Conservation (phyloP, 2,888 invertebrate genomes). For the Agapetus fuscipes region DNA sequence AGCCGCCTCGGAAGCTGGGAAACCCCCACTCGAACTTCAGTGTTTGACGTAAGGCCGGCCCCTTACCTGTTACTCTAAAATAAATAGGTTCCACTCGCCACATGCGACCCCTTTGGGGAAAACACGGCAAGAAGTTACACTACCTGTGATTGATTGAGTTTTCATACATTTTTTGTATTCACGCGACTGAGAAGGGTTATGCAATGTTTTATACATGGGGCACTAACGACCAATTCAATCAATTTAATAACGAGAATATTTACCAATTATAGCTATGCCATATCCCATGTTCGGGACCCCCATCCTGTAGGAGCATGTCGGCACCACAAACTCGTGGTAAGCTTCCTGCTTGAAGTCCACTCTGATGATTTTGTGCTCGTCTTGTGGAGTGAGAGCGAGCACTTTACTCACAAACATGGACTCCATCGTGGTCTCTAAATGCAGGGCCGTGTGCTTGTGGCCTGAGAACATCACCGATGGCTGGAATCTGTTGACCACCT, state of each 20-base stretch:
- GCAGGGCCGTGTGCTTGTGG: conserved; percentile 44
- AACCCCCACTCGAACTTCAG: too few relatives aligned
- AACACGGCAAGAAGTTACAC: too few relatives aligned
- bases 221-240: background rate
- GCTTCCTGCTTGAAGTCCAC: conserved; percentile 26
- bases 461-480: conserved; percentile 64
- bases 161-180: too few relatives aligned
- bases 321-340: conserved; percentile 74
- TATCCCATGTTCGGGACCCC: conserved; percentile 80
- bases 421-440: conserved; percentile 38
- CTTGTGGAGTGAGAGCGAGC: conserved; percentile 24
- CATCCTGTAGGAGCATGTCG: conserved; percentile 96
- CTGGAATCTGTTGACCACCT: conserved; percentile 53
- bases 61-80: too few relatives aligned
- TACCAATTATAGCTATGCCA: conserved; percentile 73
- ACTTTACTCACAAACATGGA: conserved; percentile 25
- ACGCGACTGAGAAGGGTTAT: too few relatives aligned
- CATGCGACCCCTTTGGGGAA: too few relatives aligned
- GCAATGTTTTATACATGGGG: conserved; percentile 2
- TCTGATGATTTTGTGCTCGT: conserved; percentile 26
- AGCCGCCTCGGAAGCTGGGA: too few relatives aligned
- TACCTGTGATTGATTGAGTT: too few relatives aligned
- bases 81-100: too few relatives aligned
- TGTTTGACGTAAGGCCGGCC: background rate
- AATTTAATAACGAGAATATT: conserved; percentile 20